These are phyloP conservation scores for Bimastos eiseni DNA, from an alignment of 2,888 invertebrate species.

Conservation along the genomic window DNA sequence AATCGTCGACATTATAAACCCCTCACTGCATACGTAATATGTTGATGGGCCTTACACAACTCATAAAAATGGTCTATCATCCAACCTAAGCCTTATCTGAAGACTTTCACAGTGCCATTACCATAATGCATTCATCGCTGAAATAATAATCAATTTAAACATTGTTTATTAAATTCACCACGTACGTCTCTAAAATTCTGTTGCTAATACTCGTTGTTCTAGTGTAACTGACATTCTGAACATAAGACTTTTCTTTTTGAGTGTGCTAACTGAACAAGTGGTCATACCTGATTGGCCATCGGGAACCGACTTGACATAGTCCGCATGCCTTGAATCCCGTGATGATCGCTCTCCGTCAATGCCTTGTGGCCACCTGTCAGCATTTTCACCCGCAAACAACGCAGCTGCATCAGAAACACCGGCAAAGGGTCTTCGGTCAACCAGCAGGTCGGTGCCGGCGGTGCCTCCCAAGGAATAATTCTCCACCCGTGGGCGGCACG, in stretches of 20 bases:
- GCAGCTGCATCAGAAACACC: background rate
- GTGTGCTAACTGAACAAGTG: background rate
- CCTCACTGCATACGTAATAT: too few relatives aligned
- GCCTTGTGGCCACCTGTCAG: background rate
- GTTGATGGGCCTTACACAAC: too few relatives aligned
- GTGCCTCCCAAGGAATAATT: conserved; percentile 3
- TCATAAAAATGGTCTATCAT: too few relatives aligned
- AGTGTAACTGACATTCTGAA: background rate
- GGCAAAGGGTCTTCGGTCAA: background rate
- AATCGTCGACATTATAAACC: too few relatives aligned
- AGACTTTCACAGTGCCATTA: background rate
- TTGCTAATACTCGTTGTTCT: background rate
- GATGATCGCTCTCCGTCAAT: background rate
- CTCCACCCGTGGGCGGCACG: background rate
- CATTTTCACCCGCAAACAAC: background rate
- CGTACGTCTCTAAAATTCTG: background rate
- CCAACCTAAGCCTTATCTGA: background rate
- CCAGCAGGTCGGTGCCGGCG: background rate
- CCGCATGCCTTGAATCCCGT: background rate
- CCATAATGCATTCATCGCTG: too few relatives aligned
- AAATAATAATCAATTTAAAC: background rate
- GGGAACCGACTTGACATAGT: background rate
- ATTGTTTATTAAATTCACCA: background rate
- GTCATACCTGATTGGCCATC: conserved; percentile 1
- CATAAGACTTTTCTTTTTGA: background rate